phyloP scores from a whole-genome alignment of 2,888 invertebrate species.

The Drosophila subsilvestris region DNA sequence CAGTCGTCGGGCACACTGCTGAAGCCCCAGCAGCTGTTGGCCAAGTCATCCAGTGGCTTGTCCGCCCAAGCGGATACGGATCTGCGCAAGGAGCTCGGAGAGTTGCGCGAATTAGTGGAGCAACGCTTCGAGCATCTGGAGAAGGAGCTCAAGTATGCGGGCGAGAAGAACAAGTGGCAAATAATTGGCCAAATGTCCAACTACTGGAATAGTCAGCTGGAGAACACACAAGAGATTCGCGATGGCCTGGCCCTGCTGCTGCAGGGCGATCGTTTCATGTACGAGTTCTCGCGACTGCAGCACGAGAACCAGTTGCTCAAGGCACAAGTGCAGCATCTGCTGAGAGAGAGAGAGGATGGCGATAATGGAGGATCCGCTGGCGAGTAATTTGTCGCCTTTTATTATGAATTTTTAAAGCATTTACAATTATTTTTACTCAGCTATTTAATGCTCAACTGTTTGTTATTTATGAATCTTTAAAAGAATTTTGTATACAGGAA shows the following conservation, averaged over 20 bases:
- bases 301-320: slow-evolving; percentile 79
- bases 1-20: slow-evolving; percentile 16
- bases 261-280: slow-evolving; percentile 78
- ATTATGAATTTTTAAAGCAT: neutral
- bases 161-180: slow-evolving; percentile 74
- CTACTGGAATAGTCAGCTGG: slow-evolving; percentile 72
- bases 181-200: slow-evolving; percentile 71
- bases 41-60: slow-evolving; percentile 50
- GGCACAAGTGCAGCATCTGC: slow-evolving; percentile 61
- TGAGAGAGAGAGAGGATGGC: slow-evolving; percentile 16
- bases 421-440: neutral
- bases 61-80: slow-evolving; percentile 42
- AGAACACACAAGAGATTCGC: slow-evolving; percentile 69
- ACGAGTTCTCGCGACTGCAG: slow-evolving; percentile 77
- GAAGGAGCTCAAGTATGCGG: slow-evolving; percentile 74
- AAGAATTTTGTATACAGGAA: neutral
- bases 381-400: slow-evolving; percentile 3
- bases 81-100: slow-evolving; percentile 58
- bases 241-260: slow-evolving; percentile 74
- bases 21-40: slow-evolving; percentile 46
- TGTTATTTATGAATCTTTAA: neutral
- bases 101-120: slow-evolving; percentile 71
- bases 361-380: slow-evolving; percentile 2
- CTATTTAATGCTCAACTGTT: slow-evolving; percentile 4
- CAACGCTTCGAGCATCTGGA: slow-evolving; percentile 74